phyloP scores from a whole-genome alignment of 2,888 invertebrate species.

The Dynastes tityus region DNA sequence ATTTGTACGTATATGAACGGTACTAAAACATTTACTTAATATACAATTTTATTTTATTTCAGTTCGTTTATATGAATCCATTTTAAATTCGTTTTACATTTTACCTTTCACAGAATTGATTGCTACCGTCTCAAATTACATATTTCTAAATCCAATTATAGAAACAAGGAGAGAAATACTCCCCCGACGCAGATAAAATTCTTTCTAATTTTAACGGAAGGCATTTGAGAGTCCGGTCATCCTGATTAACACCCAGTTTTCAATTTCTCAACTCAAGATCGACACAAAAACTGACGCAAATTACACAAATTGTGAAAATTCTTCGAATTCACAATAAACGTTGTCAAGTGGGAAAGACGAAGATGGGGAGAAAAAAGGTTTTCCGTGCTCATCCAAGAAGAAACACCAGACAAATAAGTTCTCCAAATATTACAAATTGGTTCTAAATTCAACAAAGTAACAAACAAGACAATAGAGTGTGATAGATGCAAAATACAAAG shows the following conservation, averaged over 20 bases:
- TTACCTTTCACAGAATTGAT: no score
- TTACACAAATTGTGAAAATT: neutral
- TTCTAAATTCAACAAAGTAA: no score
- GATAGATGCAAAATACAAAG: neutral
- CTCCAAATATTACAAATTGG: no score
- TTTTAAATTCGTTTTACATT: no score
- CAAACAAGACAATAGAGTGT: no score
- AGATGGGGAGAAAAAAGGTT: neutral
- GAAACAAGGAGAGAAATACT: no score
- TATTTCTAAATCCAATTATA: no score
- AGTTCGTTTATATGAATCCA: no score
- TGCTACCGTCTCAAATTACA: no score
- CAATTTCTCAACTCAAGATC: slow-evolving; percentile 1
- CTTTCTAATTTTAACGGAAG: slow-evolving; percentile 9
- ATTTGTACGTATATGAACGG: no score
- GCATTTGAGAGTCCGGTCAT: neutral
- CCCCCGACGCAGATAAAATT: neutral
- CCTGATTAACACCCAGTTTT: slow-evolving; percentile 19
- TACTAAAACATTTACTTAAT: no score
- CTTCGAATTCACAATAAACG: neutral
- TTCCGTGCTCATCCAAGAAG: neutral
- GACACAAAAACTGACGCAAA: slow-evolving; percentile 1
- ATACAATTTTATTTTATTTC: no score
- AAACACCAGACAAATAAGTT: neutral
- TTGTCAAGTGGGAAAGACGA: neutral